These are phyloP conservation scores for Pterocles burchelli DNA, from an alignment of 2,113 vertebrate genomes.

Conservation along the genomic window DNA sequence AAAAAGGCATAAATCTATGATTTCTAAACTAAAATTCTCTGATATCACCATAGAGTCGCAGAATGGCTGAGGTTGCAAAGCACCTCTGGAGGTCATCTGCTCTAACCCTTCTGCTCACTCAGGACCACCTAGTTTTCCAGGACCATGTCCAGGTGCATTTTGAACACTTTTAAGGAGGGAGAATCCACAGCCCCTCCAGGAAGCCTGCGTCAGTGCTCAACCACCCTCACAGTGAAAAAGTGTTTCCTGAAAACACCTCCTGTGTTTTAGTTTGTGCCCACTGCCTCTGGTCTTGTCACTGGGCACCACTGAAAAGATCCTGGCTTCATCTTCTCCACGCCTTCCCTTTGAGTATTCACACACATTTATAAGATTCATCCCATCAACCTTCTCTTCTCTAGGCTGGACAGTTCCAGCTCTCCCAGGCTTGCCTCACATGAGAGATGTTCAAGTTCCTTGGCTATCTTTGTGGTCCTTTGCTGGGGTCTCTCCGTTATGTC, in stretches of 20 bases:
- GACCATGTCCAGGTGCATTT: too few relatives aligned
- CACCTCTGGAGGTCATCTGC: background rate
- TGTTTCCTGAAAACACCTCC: background rate
- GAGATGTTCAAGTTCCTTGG: background rate
- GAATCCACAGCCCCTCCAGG: background rate
- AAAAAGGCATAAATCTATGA: background rate
- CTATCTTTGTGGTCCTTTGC: background rate
- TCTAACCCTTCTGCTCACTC: background rate
- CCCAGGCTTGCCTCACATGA: background rate
- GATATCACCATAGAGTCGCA: background rate
- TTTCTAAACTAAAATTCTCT: background rate
- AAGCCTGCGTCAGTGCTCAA: background rate
- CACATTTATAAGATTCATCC: background rate
- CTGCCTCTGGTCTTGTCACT: background rate
- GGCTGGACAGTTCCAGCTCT: background rate
- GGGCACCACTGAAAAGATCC: background rate
- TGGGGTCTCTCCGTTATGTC: background rate
- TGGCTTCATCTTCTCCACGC: background rate
- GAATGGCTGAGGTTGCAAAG: background rate
- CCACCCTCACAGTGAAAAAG: background rate
- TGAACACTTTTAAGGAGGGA: background rate
- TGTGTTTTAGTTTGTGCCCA: background rate
- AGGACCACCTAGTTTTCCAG: background rate
- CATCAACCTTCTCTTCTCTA: background rate
- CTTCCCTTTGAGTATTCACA: background rate